Evolutionary conservation across 1,140 invertebrate species (phyloP).

Genomic region (Lamellibrachia luymesi): DNA sequence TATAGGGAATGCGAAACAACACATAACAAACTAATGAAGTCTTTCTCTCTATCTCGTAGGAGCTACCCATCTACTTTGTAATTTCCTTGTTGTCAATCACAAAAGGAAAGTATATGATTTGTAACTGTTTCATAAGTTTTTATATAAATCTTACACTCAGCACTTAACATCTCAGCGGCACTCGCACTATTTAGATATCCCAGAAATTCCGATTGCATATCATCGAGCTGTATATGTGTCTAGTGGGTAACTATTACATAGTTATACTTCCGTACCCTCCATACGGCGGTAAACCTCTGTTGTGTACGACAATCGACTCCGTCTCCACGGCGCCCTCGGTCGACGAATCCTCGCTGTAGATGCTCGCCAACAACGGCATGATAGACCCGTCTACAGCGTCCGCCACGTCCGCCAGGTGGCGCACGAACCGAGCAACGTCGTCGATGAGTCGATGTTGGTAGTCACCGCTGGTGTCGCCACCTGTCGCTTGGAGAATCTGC

Average conservation of each 20-base stretch:
- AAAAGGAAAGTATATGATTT: no score
- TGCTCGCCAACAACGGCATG: background rate
- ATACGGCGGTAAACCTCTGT: background rate
- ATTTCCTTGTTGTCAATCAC: no score
- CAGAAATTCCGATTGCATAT: background rate
- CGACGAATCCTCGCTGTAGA: background rate
- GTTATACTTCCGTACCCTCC: background rate
- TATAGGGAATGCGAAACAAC: background rate
- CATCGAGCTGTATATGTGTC: background rate
- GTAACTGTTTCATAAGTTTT: no score
- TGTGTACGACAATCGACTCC: background rate
- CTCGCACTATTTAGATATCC: background rate
- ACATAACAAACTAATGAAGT: no score
- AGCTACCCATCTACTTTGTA: no score
- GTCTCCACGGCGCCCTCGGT: background rate
- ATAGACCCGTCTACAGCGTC: background rate
- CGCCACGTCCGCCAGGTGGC: background rate
- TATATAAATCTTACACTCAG: no score
- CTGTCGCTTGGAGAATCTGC: background rate
- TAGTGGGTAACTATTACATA: background rate
- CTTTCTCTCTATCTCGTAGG: no score
- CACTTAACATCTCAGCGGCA: no score
- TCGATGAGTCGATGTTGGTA: background rate
- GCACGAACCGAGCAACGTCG: background rate
- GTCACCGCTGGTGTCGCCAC: background rate